Percentiles rank a stretch among this genome's conserved stretches.
Conservation (phyloP, 2,888 invertebrate genomes). For the Agonopterix heracliana region DNA sequence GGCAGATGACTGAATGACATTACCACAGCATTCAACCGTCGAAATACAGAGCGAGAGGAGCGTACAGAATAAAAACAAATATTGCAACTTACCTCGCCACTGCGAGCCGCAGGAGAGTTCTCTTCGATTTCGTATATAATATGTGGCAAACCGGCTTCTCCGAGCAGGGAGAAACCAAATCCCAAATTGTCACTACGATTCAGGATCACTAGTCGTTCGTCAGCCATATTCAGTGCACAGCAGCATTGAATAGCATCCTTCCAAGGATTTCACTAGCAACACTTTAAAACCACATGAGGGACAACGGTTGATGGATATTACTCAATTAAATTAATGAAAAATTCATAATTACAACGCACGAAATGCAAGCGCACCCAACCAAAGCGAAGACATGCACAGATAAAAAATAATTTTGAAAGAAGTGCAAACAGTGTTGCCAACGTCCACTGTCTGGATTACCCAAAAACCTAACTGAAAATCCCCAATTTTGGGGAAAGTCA, state of each 20-base stretch:
- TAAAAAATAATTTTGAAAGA: slow-evolving; percentile 16
- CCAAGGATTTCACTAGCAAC: slow-evolving; percentile 50
- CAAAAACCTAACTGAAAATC: too few species aligned
- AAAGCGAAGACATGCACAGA: slow-evolving; percentile 50
- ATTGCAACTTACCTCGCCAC: slow-evolving; percentile 85
- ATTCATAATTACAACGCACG: slow-evolving; percentile 57
- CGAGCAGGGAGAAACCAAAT: slow-evolving; percentile 93
- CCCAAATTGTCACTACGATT: slow-evolving; percentile 91
- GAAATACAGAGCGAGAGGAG: too few species aligned
- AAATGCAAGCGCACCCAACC: slow-evolving; percentile 67
- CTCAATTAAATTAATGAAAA: slow-evolving; percentile 43
- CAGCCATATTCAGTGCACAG: slow-evolving; percentile 84
- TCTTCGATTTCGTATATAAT: slow-evolving; percentile 95
- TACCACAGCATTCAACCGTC: too few species aligned
- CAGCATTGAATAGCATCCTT: slow-evolving; percentile 67
- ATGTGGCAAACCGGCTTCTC: slow-evolving; percentile 93
- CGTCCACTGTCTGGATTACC: too few species aligned
- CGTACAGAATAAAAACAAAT: too few species aligned
- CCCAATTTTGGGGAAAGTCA: too few species aligned
- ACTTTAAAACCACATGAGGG: slow-evolving; percentile 47
- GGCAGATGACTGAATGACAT: too few species aligned
- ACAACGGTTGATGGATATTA: slow-evolving; percentile 34
- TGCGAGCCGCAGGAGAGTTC: slow-evolving; percentile 94
- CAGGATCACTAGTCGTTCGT: slow-evolving; percentile 92
- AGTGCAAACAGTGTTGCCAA: slow-evolving; percentile 4